Percentiles rank a stretch among this genome's conserved stretches.
Evolutionary conservation across 2,113 vertebrate genomes (phyloP).

Genomic region (Dendropsophus ebraccatus): DNA sequence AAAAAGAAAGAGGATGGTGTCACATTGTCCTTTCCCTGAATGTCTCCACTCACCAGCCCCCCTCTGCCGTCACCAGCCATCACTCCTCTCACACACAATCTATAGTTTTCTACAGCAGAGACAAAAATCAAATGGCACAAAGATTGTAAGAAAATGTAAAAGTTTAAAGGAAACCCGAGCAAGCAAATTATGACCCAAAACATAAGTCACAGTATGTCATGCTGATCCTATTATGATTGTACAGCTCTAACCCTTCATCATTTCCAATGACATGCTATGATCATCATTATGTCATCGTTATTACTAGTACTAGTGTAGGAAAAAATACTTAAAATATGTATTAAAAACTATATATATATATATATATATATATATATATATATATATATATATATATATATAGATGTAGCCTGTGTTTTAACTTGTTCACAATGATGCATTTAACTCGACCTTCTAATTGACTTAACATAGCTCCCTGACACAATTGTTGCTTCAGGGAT

Average conservation of each 20-base stretch:
- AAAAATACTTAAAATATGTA: not conserved
- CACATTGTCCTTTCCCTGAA: not conserved
- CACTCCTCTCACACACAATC: not conserved
- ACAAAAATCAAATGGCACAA: not conserved
- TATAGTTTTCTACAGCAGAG: not conserved
- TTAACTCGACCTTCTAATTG: too few species aligned
- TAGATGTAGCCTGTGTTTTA: too few species aligned
- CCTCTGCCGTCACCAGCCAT: not conserved
- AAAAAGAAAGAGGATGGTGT: constrained; percentile 17
- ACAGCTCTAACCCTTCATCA: not conserved
- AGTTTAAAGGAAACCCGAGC: not conserved
- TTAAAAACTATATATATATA: not conserved
- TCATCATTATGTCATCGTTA: not conserved
- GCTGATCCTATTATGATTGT: not conserved
- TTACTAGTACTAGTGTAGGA: not conserved
- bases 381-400: too few species aligned
- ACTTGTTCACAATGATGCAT: too few species aligned
- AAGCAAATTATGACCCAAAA: not conserved
- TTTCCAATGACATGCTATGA: not conserved
- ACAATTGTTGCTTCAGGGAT: too few species aligned
- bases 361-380: not conserved
- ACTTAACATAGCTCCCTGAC: too few species aligned
- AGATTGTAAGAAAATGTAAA: not conserved
- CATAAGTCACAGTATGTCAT: not conserved
- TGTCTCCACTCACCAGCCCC: not conserved